Conservation (phyloP, 2,113 vertebrate genomes). For the Antennarius striatus region DNA sequence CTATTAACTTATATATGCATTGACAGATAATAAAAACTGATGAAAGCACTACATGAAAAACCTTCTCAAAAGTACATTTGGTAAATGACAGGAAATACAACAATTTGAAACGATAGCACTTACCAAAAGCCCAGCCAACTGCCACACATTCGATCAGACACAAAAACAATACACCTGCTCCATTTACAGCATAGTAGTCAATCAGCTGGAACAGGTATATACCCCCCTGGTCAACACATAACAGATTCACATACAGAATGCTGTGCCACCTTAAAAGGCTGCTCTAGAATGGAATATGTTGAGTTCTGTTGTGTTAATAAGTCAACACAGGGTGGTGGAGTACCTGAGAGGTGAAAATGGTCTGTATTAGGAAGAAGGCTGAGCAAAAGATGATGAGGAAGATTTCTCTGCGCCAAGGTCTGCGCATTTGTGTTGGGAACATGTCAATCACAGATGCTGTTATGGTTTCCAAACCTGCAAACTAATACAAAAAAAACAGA, state of each 20-base stretch:
- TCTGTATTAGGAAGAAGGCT: too few relatives aligned
- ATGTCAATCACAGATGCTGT: conserved; percentile 43
- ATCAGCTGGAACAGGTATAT: conserved; percentile 62
- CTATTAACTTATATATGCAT: too few relatives aligned
- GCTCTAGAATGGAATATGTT: too few relatives aligned
- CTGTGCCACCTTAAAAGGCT: neutral
- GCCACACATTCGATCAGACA: conserved; percentile 46
- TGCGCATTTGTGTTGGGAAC: conserved; percentile 39
- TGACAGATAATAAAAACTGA: too few relatives aligned
- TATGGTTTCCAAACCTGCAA: conserved; percentile 46
- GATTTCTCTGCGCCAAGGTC: conserved; percentile 46
- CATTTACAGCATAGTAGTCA: conserved; percentile 52
- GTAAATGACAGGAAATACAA: too few relatives aligned
- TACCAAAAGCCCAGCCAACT: conserved; percentile 65
- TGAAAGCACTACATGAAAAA: too few relatives aligned
- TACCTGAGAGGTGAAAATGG: too few relatives aligned
- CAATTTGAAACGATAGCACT: neutral
- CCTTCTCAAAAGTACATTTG: too few relatives aligned
- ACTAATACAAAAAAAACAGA: conserved; percentile 14
- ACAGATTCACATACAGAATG: neutral
- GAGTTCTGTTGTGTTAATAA: too few relatives aligned
- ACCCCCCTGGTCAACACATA: conserved; percentile 49
- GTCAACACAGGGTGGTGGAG: conserved; percentile 32
- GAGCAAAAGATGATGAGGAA: conserved; percentile 28
- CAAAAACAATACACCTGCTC: conserved; percentile 55